phyloP scores from a whole-genome alignment of 2,888 invertebrate species.

The Patella depressa region DNA sequence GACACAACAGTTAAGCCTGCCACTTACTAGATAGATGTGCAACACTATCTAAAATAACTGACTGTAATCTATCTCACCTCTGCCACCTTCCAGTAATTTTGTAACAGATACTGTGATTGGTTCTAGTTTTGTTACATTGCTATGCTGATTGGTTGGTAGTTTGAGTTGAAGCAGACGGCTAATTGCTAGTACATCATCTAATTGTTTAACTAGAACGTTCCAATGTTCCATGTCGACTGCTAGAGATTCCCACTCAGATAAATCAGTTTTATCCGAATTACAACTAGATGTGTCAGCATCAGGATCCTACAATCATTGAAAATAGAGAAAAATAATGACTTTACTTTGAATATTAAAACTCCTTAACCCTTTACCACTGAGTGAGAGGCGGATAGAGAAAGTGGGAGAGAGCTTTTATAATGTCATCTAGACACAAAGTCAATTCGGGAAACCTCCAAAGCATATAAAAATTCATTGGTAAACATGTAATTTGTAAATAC shows the following conservation, averaged over 20 bases:
- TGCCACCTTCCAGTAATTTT: constrained; percentile 70
- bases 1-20: too few relatives aligned
- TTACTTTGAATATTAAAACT: too few relatives aligned
- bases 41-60: too few relatives aligned
- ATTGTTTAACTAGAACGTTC: constrained; percentile 87
- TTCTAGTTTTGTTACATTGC: constrained; percentile 26
- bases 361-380: too few relatives aligned
- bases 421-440: too few relatives aligned
- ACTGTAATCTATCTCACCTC: constrained; percentile 56
- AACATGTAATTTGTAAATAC: too few relatives aligned
- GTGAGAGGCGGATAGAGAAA: too few relatives aligned
- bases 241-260: constrained; percentile 82
- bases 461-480: too few relatives aligned
- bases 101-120: constrained; percentile 64
- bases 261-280: constrained; percentile 39
- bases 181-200: constrained; percentile 86
- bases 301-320: constrained; percentile 47
- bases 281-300: constrained; percentile 61
- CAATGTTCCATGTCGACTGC: constrained; percentile 89
- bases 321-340: constrained; percentile 2
- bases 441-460: too few relatives aligned
- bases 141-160: constrained; percentile 31
- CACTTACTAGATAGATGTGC: too few relatives aligned
- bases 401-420: too few relatives aligned
- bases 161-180: constrained; percentile 60